These are phyloP conservation scores for Gavialis gangeticus DNA, from an alignment of 2,113 vertebrate species.

Conservation along the genomic window DNA sequence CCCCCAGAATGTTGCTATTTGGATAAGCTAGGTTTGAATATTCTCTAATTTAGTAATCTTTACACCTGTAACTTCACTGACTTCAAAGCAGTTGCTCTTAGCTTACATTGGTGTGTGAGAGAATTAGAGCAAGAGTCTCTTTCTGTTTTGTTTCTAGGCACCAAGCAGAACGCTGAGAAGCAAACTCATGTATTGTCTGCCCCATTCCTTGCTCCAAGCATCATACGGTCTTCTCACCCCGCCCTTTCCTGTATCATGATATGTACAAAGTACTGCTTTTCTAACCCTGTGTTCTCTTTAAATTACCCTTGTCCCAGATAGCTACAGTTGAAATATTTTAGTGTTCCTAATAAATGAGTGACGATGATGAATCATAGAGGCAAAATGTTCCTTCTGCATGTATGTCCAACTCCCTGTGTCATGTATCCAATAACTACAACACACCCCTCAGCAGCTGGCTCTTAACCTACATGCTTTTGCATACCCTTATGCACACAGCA, in stretches of 20 bases:
- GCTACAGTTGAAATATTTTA: background rate
- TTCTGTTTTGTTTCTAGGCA: background rate
- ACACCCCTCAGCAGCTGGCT: conserved; percentile 11
- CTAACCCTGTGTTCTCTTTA: background rate
- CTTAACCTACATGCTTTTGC: background rate
- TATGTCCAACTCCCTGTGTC: conserved; percentile 13
- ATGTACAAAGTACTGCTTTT: background rate
- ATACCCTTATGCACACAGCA: background rate
- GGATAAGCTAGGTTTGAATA: background rate
- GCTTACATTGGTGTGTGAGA: background rate
- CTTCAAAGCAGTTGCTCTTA: background rate
- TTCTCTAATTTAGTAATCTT: background rate
- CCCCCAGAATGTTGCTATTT: conserved; percentile 34
- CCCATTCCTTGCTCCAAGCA: background rate
- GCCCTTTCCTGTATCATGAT: background rate
- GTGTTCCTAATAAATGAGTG: conserved; percentile 37
- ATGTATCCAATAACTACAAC: background rate
- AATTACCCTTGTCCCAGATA: background rate
- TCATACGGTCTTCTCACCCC: background rate
- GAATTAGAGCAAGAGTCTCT: background rate
- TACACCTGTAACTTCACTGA: background rate
- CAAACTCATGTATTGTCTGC: background rate
- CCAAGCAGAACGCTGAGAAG: background rate
- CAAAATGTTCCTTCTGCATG: conserved; percentile 41
- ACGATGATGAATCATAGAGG: conserved; percentile 59